Conservation (phyloP, 2,113 vertebrate species). For the Plectropomus leopardus region DNA sequence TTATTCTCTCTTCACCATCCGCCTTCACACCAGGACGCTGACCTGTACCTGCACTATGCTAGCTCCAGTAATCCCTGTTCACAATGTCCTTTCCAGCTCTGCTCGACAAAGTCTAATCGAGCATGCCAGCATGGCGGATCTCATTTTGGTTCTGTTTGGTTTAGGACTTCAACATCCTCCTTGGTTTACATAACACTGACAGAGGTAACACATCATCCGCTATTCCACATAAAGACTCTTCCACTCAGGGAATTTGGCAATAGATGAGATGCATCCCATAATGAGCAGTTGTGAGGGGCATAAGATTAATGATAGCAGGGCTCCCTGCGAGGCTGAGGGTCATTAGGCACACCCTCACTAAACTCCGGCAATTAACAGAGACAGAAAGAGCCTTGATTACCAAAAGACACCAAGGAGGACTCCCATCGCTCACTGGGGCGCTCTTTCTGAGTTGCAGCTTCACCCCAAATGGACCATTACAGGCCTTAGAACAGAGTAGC, state of each 20-base stretch:
- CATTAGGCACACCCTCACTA: constrained; percentile 65
- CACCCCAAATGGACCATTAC: constrained; percentile 18
- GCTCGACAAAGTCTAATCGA: constrained; percentile 34
- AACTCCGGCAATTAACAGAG: constrained; percentile 69
- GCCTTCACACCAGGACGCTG: constrained; percentile 11
- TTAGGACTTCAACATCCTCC: constrained; percentile 28
- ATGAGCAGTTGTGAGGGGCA: constrained; percentile 56
- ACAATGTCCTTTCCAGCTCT: constrained; percentile 16
- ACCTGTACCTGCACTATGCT: constrained; percentile 44
- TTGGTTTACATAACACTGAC: constrained; percentile 53
- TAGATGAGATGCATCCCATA: constrained; percentile 55
- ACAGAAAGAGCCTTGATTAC: constrained; percentile 56
- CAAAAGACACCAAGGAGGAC: constrained; percentile 54
- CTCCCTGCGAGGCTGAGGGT: constrained; percentile 57
- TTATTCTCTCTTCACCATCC: constrained; percentile 38
- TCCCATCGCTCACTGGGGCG: constrained; percentile 32
- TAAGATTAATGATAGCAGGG: constrained; percentile 65
- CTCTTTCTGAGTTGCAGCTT: constrained; percentile 32
- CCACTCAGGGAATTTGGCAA: constrained; percentile 37
- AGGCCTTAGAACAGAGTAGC: neutral
- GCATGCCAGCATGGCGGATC: constrained; percentile 2
- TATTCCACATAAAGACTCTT: constrained; percentile 23
- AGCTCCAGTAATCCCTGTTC: constrained; percentile 30
- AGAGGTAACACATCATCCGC: constrained; percentile 48
- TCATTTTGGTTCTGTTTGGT: constrained; percentile 52